Percentiles rank a stretch among this genome's conserved stretches.
Conservation (phyloP, 2,797 vertebrate genomes). For the Lophotriccus pileatus region DNA sequence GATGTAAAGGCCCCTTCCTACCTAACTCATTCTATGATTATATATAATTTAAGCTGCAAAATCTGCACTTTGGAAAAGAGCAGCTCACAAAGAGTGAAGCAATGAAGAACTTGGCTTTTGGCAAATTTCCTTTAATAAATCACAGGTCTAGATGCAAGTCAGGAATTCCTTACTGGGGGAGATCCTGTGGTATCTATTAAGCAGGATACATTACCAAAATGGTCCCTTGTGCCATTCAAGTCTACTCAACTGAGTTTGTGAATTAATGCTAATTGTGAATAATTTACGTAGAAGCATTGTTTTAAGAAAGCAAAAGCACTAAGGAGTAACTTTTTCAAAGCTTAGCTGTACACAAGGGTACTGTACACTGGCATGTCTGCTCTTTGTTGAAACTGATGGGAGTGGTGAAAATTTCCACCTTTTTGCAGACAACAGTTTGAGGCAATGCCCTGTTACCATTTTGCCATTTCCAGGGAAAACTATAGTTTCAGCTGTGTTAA, state of each 20-base stretch:
- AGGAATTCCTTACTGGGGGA: neutral
- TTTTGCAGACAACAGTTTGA: neutral
- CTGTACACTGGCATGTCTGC: neutral
- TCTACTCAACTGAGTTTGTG: neutral
- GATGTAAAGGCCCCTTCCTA: neutral
- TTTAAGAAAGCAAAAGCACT: neutral
- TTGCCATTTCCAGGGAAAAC: neutral
- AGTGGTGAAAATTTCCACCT: neutral
- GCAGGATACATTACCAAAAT: neutral
- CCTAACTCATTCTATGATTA: neutral
- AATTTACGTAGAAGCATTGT: neutral
- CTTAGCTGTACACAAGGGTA: neutral
- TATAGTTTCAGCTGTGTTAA: neutral
- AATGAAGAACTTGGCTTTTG: neutral
- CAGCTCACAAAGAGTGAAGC: neutral
- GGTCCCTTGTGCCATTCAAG: neutral
- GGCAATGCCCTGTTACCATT: neutral
- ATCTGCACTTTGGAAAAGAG: neutral
- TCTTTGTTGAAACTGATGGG: neutral
- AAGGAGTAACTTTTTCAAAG: neutral
- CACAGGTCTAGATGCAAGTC: neutral
- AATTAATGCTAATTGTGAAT: slow-evolving; percentile 3
- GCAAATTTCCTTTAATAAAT: neutral
- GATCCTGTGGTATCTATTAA: neutral
- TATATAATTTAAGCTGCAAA: neutral